These are phyloP conservation scores for Corvus cornix DNA, from an alignment of 2,113 vertebrate genomes.

Conservation along the genomic window DNA sequence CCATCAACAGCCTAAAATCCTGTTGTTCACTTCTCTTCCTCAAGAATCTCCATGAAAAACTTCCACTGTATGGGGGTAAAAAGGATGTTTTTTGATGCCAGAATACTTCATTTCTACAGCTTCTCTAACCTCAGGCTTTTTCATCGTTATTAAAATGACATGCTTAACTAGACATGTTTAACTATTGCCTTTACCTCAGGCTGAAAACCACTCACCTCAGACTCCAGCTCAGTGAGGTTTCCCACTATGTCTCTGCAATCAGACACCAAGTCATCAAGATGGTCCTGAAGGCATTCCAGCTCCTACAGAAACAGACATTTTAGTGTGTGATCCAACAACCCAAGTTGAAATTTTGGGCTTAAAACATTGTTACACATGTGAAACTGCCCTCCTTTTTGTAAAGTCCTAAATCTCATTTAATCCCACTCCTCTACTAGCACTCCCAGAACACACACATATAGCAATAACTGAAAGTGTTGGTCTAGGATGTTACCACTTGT, in stretches of 20 bases:
- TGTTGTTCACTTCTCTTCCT: not conserved
- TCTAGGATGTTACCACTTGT: not conserved
- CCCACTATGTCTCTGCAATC: slow-evolving; percentile 92
- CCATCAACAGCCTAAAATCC: not conserved
- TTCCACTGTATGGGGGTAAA: not conserved
- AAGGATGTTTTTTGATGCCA: not conserved
- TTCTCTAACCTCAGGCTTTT: not conserved
- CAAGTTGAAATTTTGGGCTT: not conserved
- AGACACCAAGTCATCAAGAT: slow-evolving; percentile 88
- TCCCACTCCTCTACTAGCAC: not conserved
- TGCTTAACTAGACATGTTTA: not conserved
- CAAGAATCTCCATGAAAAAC: not conserved
- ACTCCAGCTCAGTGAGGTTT: slow-evolving; percentile 94
- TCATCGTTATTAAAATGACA: not conserved
- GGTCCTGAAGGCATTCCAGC: slow-evolving; percentile 95
- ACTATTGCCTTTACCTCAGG: not conserved
- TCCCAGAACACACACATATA: accelerated
- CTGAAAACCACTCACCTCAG: slow-evolving; percentile 79
- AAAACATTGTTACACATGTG: not conserved
- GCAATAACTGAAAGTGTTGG: not conserved
- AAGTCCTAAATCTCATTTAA: not conserved
- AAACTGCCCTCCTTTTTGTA: not conserved
- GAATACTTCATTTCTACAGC: not conserved
- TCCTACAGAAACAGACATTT: slow-evolving; percentile 74
- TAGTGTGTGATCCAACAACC: not conserved